Evolutionary conservation across 2,888 invertebrate genomes (phyloP), one percentile per base, ranked within the genome.

Genomic region (Agonum fuliginosum): DNA sequence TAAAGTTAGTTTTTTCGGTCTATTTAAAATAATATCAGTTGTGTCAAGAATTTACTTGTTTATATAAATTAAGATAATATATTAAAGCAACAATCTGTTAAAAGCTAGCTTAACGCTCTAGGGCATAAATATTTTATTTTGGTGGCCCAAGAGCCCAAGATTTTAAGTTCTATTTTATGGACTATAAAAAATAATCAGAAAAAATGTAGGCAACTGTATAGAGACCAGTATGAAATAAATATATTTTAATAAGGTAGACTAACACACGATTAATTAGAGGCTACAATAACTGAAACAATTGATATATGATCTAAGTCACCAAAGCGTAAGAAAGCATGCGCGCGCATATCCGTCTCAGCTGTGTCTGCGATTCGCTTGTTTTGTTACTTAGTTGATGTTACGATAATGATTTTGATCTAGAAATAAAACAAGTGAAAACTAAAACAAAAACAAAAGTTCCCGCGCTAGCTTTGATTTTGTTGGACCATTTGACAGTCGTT

Each of bases 271-370:
- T 12, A 14, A 43, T 43, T 43, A 43, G 1, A 22, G 20, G 20
- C 24, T 22, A 12, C 22, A 12, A 54, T 12, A n/a, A 24, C 12
- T 22, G 54, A 5, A 54, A 54, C 54, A 54, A 54, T 54, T 54
- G 20, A 54, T 17, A 46, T 6, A 46, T 46, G 17, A 46, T 17
- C 24, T 3, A 54, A 19, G 22, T 12, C 19, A 37, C 12, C 17
- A 10, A 48, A 51, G 8, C 6, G 62, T 62, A 34, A 46, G 71
- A 48, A n/a, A 6, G 19, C 8, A 12, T 72, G 72, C 72, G 72
- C 54, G 72, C 72, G 72, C 72, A 54, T 30, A 34, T 54, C n/a
- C 37, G 72, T 72, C 72, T 72, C 72, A 72, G 72, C 72, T 54
- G 72, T 72, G 67, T 41, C 67, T 72, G 51, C 71, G 19, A n/a